phyloP scores from a whole-genome alignment of 2,797 vertebrate genomes.

The Rhinoraja longicauda region DNA sequence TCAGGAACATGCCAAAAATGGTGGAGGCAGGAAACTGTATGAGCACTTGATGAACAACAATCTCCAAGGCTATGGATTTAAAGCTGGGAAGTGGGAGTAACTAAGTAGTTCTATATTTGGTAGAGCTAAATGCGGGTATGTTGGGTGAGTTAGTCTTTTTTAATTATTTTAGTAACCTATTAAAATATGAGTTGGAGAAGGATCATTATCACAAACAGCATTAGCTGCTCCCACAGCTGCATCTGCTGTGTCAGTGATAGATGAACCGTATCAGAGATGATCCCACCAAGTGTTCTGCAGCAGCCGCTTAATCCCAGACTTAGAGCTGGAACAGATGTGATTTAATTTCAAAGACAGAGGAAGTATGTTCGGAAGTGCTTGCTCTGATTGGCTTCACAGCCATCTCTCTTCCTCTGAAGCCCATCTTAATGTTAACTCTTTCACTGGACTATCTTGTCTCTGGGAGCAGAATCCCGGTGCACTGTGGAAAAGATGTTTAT shows the following conservation, averaged over 20 bases:
- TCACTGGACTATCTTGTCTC: not conserved
- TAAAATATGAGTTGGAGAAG: not conserved
- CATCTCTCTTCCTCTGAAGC: not conserved
- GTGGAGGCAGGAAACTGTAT: too few relatives aligned
- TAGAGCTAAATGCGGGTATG: not conserved
- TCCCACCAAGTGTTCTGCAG: not conserved
- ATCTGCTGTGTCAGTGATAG: conserved; percentile 17
- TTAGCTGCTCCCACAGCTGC: not conserved
- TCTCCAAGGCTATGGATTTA: too few relatives aligned
- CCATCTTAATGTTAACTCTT: not conserved
- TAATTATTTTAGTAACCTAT: conserved; percentile 9
- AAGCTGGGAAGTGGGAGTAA: too few relatives aligned
- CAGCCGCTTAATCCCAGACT: conserved; percentile 8
- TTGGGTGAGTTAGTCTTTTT: not conserved
- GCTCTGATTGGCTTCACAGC: not conserved
- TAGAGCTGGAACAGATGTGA: conserved; percentile 27
- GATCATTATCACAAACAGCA: not conserved
- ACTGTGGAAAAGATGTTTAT: not conserved
- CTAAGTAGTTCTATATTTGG: too few relatives aligned
- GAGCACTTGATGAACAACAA: too few relatives aligned
- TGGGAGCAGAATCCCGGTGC: not conserved
- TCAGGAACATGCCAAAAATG: too few relatives aligned
- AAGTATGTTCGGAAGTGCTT: conserved; percentile 8
- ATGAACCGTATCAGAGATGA: not conserved
- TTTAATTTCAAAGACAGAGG: conserved; percentile 28